A percentile compares a stretch with the other conserved stretches of the same genome.
phyloP scores from a whole-genome alignment of 1,140 invertebrate species.

The Drosophila saltans region DNA sequence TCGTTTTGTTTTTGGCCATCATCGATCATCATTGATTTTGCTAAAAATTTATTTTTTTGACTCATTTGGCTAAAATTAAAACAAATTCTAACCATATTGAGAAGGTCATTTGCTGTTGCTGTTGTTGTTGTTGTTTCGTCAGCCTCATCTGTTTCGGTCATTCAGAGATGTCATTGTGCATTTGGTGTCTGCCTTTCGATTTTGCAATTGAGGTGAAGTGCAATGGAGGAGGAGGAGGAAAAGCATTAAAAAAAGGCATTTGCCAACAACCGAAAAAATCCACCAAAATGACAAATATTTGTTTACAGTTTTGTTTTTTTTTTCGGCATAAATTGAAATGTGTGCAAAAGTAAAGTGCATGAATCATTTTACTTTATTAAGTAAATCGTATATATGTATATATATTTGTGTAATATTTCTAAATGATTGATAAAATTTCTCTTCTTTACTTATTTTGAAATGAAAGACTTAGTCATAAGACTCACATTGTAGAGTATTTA shows the following conservation, averaged over 20 bases:
- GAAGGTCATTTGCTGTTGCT: constrained; percentile 60
- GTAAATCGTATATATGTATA: too few relatives aligned
- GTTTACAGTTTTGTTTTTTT: constrained; percentile 47
- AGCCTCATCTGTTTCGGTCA: constrained; percentile 69
- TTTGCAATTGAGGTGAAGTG: constrained; percentile 34
- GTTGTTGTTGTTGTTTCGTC: constrained; percentile 10
- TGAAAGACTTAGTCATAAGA: too few relatives aligned
- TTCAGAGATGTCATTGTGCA: constrained; percentile 66
- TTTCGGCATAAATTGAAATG: constrained; percentile 36
- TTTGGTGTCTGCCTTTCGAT: constrained; percentile 61
- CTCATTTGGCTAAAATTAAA: constrained; percentile 72
- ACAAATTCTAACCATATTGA: constrained; percentile 74
- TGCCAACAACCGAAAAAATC: constrained; percentile 64
- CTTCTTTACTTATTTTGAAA: too few relatives aligned
- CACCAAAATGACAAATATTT: constrained; percentile 75
- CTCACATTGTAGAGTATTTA: too few relatives aligned
- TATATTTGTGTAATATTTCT: too few relatives aligned
- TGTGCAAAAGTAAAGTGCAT: constrained; percentile 35
- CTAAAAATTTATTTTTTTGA: constrained; percentile 33
- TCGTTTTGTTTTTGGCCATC: too few relatives aligned
- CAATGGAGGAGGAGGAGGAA: not conserved
- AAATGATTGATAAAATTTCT: too few relatives aligned
- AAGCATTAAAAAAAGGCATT: constrained; percentile 52
- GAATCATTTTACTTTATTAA: constrained; percentile 44
- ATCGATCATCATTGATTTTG: too few relatives aligned